Base-by-base conservation (phyloP, 2,113 vertebrate species). In the Rhinolophus ferrumequinum region DNA sequence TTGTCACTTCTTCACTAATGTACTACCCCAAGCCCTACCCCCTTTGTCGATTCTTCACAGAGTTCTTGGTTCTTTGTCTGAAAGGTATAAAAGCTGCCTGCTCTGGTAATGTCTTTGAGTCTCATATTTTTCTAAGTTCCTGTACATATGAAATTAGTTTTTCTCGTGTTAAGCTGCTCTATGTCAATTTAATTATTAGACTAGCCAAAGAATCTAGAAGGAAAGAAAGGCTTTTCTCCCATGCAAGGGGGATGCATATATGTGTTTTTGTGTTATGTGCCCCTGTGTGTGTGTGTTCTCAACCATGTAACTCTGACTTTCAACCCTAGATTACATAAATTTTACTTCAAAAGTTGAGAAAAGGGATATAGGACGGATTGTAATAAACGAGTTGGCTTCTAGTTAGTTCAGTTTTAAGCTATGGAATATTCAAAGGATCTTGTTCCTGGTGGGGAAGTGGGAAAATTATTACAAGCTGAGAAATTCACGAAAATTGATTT, bases 401-500 rank as follows among this genome's bases (percentile, higher is more conserved):
- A 33, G 26, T 90, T 91, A 58, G 12, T 58, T 76, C 38, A 84
- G 0, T 83, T 90, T 5, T 94, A 76, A 92, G 70, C n/a, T 92
- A 35, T 10, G 24, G 44, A 67, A 72, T 93, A 21, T 60, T 62
- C 4, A 58, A 9, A 58, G 80, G 8, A 3, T 79, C 2, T 69
- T 80, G 5, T 47, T 84, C 13, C 7, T 75, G 16, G 22, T n/a
- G 3, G 66, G 10, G 38, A 76, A 30, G 21, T 26, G 33, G 5
- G 4, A 8, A 1, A 14, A 92, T 69, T 76, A 8, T 12, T 79
- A 5, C 8, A 83, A 70, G 0, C 19, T 58, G 30, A 88, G 24
- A 77, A 85, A 60, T 88, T 90, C 24, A 50, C 69, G 77, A 88
- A 95, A 88, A n/a, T 33, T 67, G 3, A 88, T 82, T 91, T 11